Evolutionary conservation across 2,888 invertebrate genomes (phyloP).

Genomic region (Parnassius glacialis): DNA sequence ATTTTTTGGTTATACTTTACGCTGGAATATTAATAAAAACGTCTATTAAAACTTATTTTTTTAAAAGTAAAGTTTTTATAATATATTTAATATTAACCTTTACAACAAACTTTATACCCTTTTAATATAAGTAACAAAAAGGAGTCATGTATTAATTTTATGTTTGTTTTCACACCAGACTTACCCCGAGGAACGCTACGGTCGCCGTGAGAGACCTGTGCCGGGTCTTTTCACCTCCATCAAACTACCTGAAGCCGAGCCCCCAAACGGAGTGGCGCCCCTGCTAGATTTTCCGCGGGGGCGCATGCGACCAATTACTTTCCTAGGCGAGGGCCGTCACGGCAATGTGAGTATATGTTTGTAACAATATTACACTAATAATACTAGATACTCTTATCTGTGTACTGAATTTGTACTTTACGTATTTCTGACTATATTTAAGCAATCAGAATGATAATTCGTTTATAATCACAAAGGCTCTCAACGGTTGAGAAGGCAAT

Average conservation of each 20-base stretch:
- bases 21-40: no score
- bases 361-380: background rate
- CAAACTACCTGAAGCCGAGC: constrained; percentile 85
- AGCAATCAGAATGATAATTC: no score
- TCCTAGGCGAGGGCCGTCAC: constrained; percentile 93
- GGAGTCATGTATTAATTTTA: background rate
- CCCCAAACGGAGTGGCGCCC: constrained; percentile 84
- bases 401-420: no score
- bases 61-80: no score
- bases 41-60: no score
- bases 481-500: no score
- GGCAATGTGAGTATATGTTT: constrained; percentile 85
- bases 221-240: constrained; percentile 88
- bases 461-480: no score
- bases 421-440: no score
- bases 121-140: no score
- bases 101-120: no score
- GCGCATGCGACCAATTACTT: constrained; percentile 90
- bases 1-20: no score
- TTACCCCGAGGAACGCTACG: constrained; percentile 67
- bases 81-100: no score
- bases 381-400: constrained; percentile 11
- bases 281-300: constrained; percentile 91
- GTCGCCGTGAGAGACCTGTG: constrained; percentile 83
- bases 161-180: constrained; percentile 47